Evolutionary conservation across 2,888 invertebrate genomes (phyloP).

Genomic region (Idaea dimidiata): DNA sequence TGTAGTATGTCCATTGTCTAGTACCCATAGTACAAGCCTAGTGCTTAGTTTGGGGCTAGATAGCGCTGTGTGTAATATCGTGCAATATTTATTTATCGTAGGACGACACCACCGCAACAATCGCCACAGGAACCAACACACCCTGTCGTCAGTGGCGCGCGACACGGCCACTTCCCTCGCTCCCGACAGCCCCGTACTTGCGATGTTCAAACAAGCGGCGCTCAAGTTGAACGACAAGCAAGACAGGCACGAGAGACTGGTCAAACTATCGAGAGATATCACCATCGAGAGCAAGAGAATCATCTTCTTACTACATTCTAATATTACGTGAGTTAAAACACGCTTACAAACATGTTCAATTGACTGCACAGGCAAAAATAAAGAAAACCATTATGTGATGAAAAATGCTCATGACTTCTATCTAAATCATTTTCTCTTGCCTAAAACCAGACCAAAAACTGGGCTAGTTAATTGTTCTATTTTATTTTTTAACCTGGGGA

Average conservation of each 20-base stretch:
- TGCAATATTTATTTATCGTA: not conserved
- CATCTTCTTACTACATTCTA: slow-evolving; percentile 91
- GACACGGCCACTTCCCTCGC: slow-evolving; percentile 53
- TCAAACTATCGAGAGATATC: slow-evolving; percentile 27
- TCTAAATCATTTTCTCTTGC: too few relatives aligned
- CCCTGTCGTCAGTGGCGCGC: slow-evolving; percentile 53
- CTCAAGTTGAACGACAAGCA: slow-evolving; percentile 20
- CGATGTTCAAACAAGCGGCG: slow-evolving; percentile 32
- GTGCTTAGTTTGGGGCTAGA: too few relatives aligned
- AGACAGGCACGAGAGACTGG: slow-evolving; percentile 24
- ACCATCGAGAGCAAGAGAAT: slow-evolving; percentile 88
- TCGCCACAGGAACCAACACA: slow-evolving; percentile 45
- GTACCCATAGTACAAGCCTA: too few relatives aligned
- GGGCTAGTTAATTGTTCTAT: not conserved
- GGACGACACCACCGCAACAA: slow-evolving; percentile 48
- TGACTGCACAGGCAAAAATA: not conserved
- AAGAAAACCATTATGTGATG: too few relatives aligned
- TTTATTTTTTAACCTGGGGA: too few relatives aligned
- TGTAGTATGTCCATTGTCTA: too few relatives aligned
- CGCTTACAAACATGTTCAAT: not conserved
- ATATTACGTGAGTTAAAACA: slow-evolving; percentile 69
- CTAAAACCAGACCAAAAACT: too few relatives aligned
- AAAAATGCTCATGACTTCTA: too few relatives aligned
- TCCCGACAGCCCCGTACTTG: slow-evolving; percentile 75
- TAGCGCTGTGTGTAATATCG: too few relatives aligned